Evolutionary conservation across 2,888 invertebrate species (phyloP).

Genomic region (Dermolepida albohirtum): DNA sequence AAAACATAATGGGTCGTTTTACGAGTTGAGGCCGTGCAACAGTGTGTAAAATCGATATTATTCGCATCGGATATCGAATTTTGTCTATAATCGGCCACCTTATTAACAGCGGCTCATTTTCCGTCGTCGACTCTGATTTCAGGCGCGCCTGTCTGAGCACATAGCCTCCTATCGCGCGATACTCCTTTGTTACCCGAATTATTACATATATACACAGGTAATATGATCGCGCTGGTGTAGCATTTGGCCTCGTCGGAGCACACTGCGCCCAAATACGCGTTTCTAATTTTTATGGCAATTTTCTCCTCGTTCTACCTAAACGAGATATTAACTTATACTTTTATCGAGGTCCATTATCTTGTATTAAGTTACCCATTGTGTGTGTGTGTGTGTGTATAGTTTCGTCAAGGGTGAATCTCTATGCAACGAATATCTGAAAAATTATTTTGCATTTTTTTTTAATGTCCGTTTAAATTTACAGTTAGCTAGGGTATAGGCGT

Average conservation of each 20-base stretch:
- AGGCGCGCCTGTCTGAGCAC: conserved; percentile 56
- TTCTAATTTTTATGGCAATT: conserved; percentile 56
- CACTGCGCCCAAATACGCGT: conserved; percentile 54
- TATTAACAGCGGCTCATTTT: conserved; percentile 62
- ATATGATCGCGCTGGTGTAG: conserved; percentile 52
- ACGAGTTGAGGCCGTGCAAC: conserved; percentile 40
- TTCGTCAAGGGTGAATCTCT: conserved; percentile 29
- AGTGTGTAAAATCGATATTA: conserved; percentile 57
- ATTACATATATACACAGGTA: conserved; percentile 52
- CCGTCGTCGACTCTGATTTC: conserved; percentile 59
- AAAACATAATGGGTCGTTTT: conserved; percentile 22
- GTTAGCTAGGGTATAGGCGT: too few species aligned
- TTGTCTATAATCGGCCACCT: conserved; percentile 63
- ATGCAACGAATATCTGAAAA: conserved; percentile 5
- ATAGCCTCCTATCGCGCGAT: conserved; percentile 53
- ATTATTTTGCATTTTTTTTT: conserved; percentile 6
- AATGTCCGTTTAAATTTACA: background rate
- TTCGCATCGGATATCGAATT: conserved; percentile 61
- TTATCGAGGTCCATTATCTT: conserved; percentile 41
- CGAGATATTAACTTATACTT: conserved; percentile 41
- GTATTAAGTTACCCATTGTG: conserved; percentile 38
- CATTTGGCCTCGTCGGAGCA: conserved; percentile 52
- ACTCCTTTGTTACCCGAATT: conserved; percentile 60
- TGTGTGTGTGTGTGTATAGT: conserved; percentile 1
- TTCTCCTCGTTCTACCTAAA: conserved; percentile 46